Evolutionary conservation across 2,888 invertebrate genomes (phyloP), one percentile per base, ranked within the genome.

Genomic region (Oegoconia quadripuncta): DNA sequence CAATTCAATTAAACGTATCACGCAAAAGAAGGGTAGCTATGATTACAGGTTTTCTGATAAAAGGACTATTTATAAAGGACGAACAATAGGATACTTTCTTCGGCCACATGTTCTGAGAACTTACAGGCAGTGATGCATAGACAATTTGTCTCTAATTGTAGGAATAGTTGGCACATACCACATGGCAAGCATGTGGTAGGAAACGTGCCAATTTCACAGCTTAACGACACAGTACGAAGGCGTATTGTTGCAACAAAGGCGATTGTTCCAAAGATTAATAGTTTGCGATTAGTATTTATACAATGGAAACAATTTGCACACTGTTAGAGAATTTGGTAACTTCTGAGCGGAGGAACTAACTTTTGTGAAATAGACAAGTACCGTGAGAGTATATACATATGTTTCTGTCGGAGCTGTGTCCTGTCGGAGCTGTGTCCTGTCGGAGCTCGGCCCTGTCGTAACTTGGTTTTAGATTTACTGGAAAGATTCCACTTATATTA

Each of bases 111-210:
- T 51, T n/a, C 47, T 50, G 48, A 47, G 23, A 12, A 12, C 13
- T 53, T 49, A n/a, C 44, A 42, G 51, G 59, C 68, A 59, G 50
- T 57, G 60, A 52, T 37, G 64, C 74, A 60, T 71, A 64, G 64
- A 71, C 56, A 64, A 67, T 69, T 59, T 43, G 32, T 35, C 43
- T 48, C 49, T 52, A 56, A 52, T 54, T 50, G 53, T 46, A 39
- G 40, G 44, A 34, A 45, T 8, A 25, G 20, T 12, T 3, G 20
- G 1, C n/a, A 49, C 45, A 42, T 36, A 55, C 68, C 81, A 82
- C 78, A 81, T 83, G 81, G 63, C 69, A 44, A 52, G 55, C 81
- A 82, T 76, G 79, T 83, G 83, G 71, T 61, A 50, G 44, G 50
- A 58, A 55, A 39, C 43, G 41, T 41, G 59, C 58, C 50, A 60